A percentile compares a stretch with the other conserved stretches of the same genome.
These are phyloP conservation scores for Poecilia latipinna DNA, from an alignment of 2,113 vertebrate species.

Conservation along the genomic window DNA sequence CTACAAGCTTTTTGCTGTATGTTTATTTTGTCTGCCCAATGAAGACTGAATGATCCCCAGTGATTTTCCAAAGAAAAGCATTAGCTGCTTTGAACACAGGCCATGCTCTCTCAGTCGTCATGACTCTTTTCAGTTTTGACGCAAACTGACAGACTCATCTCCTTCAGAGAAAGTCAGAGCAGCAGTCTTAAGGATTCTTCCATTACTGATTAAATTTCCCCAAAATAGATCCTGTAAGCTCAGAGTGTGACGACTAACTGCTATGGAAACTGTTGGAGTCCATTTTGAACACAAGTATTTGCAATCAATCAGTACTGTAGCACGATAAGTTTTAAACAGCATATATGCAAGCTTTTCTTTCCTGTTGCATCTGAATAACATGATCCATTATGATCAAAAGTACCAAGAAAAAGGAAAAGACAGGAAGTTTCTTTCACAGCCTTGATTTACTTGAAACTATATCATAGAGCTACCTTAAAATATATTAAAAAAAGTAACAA, in stretches of 20 bases:
- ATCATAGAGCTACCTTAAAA: no score
- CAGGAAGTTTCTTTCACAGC: no score
- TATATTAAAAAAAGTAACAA: no score
- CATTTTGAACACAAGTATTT: background rate
- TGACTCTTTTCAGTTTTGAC: slow-evolving; percentile 14
- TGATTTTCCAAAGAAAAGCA: background rate
- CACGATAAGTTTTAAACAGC: no score
- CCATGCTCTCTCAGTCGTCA: slow-evolving; percentile 23
- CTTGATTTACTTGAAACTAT: no score
- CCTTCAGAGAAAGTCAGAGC: slow-evolving; percentile 29
- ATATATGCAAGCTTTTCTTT: background rate
- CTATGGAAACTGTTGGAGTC: slow-evolving; percentile 16
- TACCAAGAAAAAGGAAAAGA: no score
- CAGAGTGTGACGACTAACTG: background rate
- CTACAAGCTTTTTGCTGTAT: no score
- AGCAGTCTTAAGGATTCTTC: slow-evolving; percentile 55
- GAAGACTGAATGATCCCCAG: background rate
- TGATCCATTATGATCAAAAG: no score
- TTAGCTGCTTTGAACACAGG: slow-evolving; percentile 10
- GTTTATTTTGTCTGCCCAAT: background rate
- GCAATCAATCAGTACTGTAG: background rate
- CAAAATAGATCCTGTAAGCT: slow-evolving; percentile 42
- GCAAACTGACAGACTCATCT: slow-evolving; percentile 28
- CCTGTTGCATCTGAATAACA: background rate
- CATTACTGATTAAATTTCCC: slow-evolving; percentile 42